Evolutionary conservation across 2,888 invertebrate genomes (phyloP), one percentile per base, ranked within the genome.

Genomic region (Acrocyrtus sp.): DNA sequence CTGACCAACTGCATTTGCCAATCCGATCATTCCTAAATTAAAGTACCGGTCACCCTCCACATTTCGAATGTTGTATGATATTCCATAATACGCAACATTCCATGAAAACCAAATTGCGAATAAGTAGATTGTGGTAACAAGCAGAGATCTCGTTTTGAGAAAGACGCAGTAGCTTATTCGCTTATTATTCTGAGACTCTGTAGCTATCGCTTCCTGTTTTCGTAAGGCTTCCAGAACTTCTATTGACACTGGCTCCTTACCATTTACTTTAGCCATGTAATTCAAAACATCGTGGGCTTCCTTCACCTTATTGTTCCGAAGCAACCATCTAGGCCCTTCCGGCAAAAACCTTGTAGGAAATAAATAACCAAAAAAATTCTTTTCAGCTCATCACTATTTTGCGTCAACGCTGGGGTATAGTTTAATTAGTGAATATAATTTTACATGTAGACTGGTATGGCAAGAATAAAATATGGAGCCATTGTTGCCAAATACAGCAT

Each of bases 291-390:
- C 50, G 19, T 73, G 65, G 0, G 79, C 80, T 58, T 79, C 78
- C 0, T 45, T 51, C n/a, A 79, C 12, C 53, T 50, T 51, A 12
- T 72, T 66, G 21, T 79, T 77, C 26, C 79, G 62, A 0, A 80
- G 51, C 0, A 80, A 72, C 78, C 78, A 80, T 10, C 80, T 45
- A 15, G 80, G 80, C 48, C 79, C 76, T 50, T 80, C 80, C 21
- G 77, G 78, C 1, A 80, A 22, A 12, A 77, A 56, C 5, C 80
- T 80, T n/a, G n/a, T n/a, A n/a, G n/a, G n/a, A n/a, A n/a, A n/a
- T n/a, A n/a, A n/a, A n/a, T n/a, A n/a, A n/a, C n/a, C n/a, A n/a
- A n/a, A n/a, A n/a, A n/a, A n/a, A n/a, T n/a, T n/a, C n/a, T n/a
- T n/a, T n/a, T n/a, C n/a, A n/a, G n/a, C n/a, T n/a, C n/a, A n/a